Evolutionary conservation across 1,140 invertebrate species (phyloP), one percentile per base, ranked within the genome.

Genomic region (Cydia amplana): DNA sequence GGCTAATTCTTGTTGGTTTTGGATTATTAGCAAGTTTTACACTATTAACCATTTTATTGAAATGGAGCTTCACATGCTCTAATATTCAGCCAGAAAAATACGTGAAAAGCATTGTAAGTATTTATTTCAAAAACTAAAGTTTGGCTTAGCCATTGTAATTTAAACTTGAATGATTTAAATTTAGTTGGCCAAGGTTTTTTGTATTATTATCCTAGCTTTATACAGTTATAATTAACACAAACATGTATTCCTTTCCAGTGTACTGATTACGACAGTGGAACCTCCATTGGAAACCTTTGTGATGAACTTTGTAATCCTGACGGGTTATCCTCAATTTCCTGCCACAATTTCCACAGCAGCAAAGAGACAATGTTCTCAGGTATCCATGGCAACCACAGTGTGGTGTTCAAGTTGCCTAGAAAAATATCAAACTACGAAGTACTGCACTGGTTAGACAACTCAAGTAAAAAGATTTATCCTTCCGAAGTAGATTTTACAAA

Each of bases 311-410:
- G 95, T 83, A 79, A 90, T 12, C 87, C 93, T 74, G 87, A 89
- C 72, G 91, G 92, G 6, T 92, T 95, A 72, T 85, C 94, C 65
- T 93, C 94, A 0, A 76, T 95, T 4, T 93, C 93, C 4, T 95
- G 95, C 77, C 93, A 95, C 78, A 91, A 93, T 10, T 93, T 94
- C 55, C 93, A 94, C 76, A 87, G 90, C 20, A 93, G 93, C 23
- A 95, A 95, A 81, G 94, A 94, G 78, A 88, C 93, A 1, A 93
- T 95, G 3, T 95, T 95, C 83, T 93, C 94, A 36, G 95, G 93
- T 2, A 87, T 91, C 78, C 94, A 93, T 92, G 90, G 94, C 79
- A 84, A 93, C 4, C 93, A 90, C 1, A 87, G 88, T 40, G 80
- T 95, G 6, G 91, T 95, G 6, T 95, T 95, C 80, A 95, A 95